phyloP scores from a whole-genome alignment of 2,113 vertebrate genomes.

The Dolichallabes microphthalmus region DNA sequence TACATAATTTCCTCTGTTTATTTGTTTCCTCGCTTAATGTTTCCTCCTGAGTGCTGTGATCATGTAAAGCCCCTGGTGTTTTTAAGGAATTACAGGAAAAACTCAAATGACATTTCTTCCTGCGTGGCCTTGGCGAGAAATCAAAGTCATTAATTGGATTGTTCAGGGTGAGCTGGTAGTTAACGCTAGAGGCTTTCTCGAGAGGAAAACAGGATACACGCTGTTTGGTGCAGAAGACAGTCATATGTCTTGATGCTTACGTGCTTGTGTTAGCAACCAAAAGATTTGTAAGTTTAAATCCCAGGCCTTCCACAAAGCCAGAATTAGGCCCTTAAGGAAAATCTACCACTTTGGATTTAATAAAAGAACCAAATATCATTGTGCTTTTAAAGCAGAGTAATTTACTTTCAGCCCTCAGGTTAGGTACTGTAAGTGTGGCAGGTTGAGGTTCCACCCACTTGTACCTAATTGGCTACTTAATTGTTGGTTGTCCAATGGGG shows the following conservation, averaged over 20 bases:
- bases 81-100: conserved; percentile 44
- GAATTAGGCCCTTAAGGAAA: background rate
- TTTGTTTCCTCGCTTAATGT: conserved; percentile 9
- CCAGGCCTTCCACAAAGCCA: background rate
- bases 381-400: background rate
- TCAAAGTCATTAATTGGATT: conserved; percentile 49
- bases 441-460: too few relatives aligned
- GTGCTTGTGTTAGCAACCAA: background rate
- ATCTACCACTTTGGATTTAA: background rate
- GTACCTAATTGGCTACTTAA: too few relatives aligned
- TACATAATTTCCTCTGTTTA: conserved; percentile 28
- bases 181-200: background rate
- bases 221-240: background rate
- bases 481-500: too few relatives aligned
- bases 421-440: too few relatives aligned
- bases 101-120: conserved; percentile 44
- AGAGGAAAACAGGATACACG: background rate
- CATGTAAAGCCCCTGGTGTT: conserved; percentile 35
- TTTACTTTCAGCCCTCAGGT: background rate
- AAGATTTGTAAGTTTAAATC: background rate
- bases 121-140: conserved; percentile 33
- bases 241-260: background rate
- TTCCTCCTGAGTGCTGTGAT: conserved; percentile 17
- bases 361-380: background rate
- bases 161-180: conserved; percentile 22